Evolutionary conservation across 2,888 invertebrate species (phyloP).

Genomic region (Euclidia mi): DNA sequence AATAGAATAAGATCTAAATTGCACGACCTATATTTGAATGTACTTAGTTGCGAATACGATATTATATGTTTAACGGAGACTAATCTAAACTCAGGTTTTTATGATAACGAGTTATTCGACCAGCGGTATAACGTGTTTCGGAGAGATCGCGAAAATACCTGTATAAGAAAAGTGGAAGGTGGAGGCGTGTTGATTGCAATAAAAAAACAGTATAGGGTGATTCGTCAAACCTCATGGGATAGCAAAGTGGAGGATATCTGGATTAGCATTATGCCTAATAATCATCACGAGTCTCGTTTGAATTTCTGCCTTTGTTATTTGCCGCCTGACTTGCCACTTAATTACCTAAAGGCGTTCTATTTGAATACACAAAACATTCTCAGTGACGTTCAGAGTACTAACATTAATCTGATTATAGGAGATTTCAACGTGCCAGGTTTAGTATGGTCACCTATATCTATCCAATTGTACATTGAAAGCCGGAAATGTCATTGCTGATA

Average conservation of each 20-base stretch:
- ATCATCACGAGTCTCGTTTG: no score
- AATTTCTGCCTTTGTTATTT: no score
- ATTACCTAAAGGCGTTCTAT: no score
- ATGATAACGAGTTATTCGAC: slow-evolving; percentile 24
- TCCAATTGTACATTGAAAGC: no score
- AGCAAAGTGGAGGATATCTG: slow-evolving; percentile 29
- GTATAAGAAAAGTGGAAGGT: slow-evolving; percentile 19
- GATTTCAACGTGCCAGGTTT: no score
- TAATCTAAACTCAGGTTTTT: slow-evolving; percentile 19
- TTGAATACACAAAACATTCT: no score
- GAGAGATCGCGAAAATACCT: slow-evolving; percentile 18
- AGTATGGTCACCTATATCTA: no score
- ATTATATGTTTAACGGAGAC: slow-evolving; percentile 33
- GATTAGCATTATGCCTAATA: slow-evolving; percentile 11
- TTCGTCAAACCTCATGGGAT: slow-evolving; percentile 31
- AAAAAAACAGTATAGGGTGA: slow-evolving; percentile 16
- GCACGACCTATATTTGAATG: slow-evolving; percentile 14
- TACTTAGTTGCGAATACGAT: slow-evolving; percentile 22
- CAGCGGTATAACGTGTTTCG: slow-evolving; percentile 25
- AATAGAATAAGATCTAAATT: slow-evolving; percentile 18
- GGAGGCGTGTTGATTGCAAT: slow-evolving; percentile 30
- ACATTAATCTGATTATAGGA: no score
- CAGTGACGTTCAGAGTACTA: no score
- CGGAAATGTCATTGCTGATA: no score
- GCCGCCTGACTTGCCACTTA: no score